Conservation (phyloP, 2,888 invertebrate genomes). For the Drepana falcataria region DNA sequence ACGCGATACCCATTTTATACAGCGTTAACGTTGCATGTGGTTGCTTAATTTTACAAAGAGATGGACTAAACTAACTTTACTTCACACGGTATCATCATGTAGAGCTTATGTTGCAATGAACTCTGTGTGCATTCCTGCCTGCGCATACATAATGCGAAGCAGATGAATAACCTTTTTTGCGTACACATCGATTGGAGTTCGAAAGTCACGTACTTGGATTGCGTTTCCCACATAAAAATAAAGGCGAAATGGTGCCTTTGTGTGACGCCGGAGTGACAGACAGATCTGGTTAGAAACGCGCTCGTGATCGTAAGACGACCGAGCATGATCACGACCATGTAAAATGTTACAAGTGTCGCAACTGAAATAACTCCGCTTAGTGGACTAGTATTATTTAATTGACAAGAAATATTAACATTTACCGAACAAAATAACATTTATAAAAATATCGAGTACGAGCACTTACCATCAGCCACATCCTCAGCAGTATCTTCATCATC, state of each 20-base stretch:
- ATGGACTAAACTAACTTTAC: neutral
- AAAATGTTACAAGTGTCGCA: conserved; percentile 63
- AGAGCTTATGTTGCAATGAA: neutral
- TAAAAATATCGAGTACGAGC: neutral
- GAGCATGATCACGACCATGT: conserved; percentile 65
- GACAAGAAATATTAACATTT: conserved; percentile 11
- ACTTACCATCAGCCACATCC: conserved; percentile 67
- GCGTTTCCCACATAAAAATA: conserved; percentile 52
- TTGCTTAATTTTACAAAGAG: conserved; percentile 19
- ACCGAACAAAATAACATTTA: conserved; percentile 7
- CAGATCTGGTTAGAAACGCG: conserved; percentile 39
- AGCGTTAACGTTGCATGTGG: conserved; percentile 51
- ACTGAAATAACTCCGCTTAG: conserved; percentile 44
- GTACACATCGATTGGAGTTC: conserved; percentile 17
- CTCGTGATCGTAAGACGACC: conserved; percentile 48
- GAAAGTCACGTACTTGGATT: conserved; percentile 41
- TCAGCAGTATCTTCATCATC: conserved; percentile 61
- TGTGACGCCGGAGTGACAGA: conserved; percentile 50
- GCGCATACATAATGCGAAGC: neutral
- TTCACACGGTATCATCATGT: neutral
- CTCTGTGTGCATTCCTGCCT: neutral
- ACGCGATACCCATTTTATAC: conserved; percentile 58
- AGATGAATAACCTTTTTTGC: conserved; percentile 10
- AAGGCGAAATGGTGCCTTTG: conserved; percentile 39
- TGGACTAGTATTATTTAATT: conserved; percentile 13